These are phyloP conservation scores for Melipona quadrifasciata DNA, from an alignment of 1,140 invertebrate species.

Conservation along the genomic window DNA sequence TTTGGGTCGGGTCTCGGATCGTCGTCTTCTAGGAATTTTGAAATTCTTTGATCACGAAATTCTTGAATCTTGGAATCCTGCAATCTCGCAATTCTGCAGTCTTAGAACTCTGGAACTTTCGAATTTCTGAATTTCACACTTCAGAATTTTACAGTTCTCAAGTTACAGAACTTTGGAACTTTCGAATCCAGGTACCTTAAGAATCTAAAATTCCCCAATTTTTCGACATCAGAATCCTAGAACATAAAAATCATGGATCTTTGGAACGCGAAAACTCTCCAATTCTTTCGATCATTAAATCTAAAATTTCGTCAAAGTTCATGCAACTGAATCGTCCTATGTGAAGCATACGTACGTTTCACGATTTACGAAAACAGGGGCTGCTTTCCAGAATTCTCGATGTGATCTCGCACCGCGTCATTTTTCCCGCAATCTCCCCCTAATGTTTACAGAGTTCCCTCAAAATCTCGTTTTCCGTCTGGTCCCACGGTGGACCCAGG, in stretches of 20 bases:
- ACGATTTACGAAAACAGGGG: neutral
- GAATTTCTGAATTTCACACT: neutral
- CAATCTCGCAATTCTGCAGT: neutral
- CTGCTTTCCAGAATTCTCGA: neutral
- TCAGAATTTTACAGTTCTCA: neutral
- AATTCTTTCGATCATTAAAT: neutral
- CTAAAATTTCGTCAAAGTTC: neutral
- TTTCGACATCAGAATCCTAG: neutral
- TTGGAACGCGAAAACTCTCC: neutral
- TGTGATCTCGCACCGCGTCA: too few relatives aligned
- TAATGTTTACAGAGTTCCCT: too few relatives aligned
- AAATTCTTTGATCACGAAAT: neutral
- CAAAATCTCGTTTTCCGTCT: neutral
- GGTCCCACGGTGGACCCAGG: too few relatives aligned
- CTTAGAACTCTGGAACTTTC: neutral
- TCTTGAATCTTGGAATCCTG: neutral
- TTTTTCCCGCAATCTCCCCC: too few relatives aligned
- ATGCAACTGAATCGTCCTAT: too few relatives aligned
- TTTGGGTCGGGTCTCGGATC: too few relatives aligned
- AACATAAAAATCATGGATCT: neutral
- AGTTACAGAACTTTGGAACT: neutral
- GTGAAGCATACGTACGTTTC: neutral
- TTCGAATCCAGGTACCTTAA: neutral
- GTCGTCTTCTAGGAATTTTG: neutral
- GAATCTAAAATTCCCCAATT: neutral